These are phyloP conservation scores for Platycercus adscitus DNA, from an alignment of 2,113 vertebrate species.

Conservation along the genomic window DNA sequence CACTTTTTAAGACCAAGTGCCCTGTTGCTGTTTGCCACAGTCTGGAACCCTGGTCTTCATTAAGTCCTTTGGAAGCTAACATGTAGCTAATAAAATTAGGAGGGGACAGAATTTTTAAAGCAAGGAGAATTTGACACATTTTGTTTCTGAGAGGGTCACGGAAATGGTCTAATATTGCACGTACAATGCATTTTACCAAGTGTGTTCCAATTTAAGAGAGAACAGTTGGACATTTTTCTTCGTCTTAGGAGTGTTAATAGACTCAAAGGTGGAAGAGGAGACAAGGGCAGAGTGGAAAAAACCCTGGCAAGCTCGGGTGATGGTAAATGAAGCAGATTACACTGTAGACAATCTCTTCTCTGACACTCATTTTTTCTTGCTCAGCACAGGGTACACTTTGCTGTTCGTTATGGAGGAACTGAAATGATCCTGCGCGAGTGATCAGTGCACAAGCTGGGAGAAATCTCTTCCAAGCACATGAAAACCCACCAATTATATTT, in stretches of 20 bases:
- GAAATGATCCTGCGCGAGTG: not conserved
- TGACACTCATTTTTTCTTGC: not conserved
- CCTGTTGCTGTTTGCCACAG: not conserved
- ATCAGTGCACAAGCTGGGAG: not conserved
- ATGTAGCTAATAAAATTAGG: not conserved
- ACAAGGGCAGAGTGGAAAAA: not conserved
- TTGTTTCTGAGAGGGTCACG: not conserved
- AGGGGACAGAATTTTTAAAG: not conserved
- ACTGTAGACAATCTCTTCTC: not conserved
- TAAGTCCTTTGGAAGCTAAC: not conserved
- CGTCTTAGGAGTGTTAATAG: conserved; percentile 17
- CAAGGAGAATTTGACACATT: not conserved
- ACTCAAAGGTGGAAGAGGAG: conserved; percentile 11
- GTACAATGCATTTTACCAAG: not conserved
- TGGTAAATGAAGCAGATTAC: not conserved
- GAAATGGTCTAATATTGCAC: not conserved
- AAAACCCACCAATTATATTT: not conserved
- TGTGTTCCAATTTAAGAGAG: not conserved
- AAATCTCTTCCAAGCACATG: not conserved
- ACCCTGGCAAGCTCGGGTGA: not conserved
- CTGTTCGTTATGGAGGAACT: not conserved
- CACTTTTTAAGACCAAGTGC: not conserved
- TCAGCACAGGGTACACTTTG: not conserved
- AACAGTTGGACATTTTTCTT: not conserved
- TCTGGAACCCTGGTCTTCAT: not conserved